Evolutionary conservation across 2,888 invertebrate species (phyloP), one percentile per base, ranked within the genome.

Genomic region (Caenorhabditis afra): DNA sequence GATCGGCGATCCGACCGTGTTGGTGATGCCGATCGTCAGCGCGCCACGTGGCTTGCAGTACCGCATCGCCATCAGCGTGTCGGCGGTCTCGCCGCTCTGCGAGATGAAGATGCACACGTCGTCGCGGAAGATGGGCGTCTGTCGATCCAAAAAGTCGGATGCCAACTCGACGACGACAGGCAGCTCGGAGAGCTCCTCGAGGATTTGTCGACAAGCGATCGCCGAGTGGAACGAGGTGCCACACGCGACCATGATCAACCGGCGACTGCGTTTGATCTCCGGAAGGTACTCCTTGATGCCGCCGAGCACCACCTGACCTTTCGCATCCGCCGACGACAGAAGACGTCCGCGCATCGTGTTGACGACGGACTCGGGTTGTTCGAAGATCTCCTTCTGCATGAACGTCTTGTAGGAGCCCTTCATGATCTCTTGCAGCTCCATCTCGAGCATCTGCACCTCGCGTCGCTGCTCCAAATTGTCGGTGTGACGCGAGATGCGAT

Each of bases 21-120:
- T 99, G 44, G 99, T 99, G 81, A 99, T 94, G 67, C 99, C 99
- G 44, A 99, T 95, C 87, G 99, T 96, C 14, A 99, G 93, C 37
- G 99, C 97, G 37, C 99, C 99, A 67, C 97, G 94, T 83, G 95
- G 94, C 91, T 99, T 99, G 92, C 99, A 99, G 91, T 99, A 99
- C 53, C 92, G 85, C 16, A 91, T 80, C 8, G 91, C 91, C 66
- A 86, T 88, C 55, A 91, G 81, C 3, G 91, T 91, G 74, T 91
- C 91, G n/a, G 91, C 91, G 20, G 91, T 91, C 80, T 91, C 91
- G 62, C 91, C 99, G 70, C 97, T 98, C 91, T 99, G 99, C 0
- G 98, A 98, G 89, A 99, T 97, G 90, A 99, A 99, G 93, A 99
- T 97, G 92, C 99, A 99, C 20, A 99, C 99, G 91, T 99, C 99